Percentiles rank a stretch among this genome's conserved stretches.
Evolutionary conservation across 2,888 invertebrate genomes (phyloP).

Genomic region (Dorcus parallelipipedus): DNA sequence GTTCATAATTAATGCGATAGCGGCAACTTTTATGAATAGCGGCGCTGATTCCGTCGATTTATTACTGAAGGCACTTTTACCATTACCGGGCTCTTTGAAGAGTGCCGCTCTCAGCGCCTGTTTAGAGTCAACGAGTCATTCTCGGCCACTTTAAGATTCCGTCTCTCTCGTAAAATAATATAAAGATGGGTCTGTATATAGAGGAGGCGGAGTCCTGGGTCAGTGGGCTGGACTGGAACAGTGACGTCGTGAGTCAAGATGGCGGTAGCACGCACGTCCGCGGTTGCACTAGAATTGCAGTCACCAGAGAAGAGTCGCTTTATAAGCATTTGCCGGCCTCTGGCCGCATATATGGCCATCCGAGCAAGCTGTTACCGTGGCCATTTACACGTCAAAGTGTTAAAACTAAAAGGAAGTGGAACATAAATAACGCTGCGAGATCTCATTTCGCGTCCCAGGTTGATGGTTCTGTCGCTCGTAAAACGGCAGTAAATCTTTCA

Average conservation of each 20-base stretch:
- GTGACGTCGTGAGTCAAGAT: conserved; percentile 56
- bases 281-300: conserved; percentile 32
- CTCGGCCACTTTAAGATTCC: conserved; percentile 29
- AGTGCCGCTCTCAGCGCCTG: conserved; percentile 37
- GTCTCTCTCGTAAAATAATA: conserved; percentile 37
- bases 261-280: conserved; percentile 45
- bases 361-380: conserved; percentile 10
- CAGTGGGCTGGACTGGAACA: conserved; percentile 54
- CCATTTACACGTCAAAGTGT: conserved; percentile 36
- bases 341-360: too few relatives aligned
- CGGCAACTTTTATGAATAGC: conserved; percentile 50
- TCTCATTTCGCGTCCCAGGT: conserved; percentile 37
- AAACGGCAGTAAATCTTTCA: conserved; percentile 36
- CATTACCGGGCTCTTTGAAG: conserved; percentile 42
- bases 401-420: conserved; percentile 36
- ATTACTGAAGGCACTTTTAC: conserved; percentile 47
- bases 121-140: conserved; percentile 39
- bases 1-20: conserved; percentile 48
- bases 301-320: conserved; percentile 19
- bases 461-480: conserved; percentile 38
- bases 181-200: conserved; percentile 52
- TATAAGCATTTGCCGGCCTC: too few relatives aligned
- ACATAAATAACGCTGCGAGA: conserved; percentile 36
- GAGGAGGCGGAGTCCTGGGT: conserved; percentile 52
- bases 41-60: conserved; percentile 48